phyloP scores from a whole-genome alignment of 2,113 vertebrate genomes.

The Nothocercus julius region DNA sequence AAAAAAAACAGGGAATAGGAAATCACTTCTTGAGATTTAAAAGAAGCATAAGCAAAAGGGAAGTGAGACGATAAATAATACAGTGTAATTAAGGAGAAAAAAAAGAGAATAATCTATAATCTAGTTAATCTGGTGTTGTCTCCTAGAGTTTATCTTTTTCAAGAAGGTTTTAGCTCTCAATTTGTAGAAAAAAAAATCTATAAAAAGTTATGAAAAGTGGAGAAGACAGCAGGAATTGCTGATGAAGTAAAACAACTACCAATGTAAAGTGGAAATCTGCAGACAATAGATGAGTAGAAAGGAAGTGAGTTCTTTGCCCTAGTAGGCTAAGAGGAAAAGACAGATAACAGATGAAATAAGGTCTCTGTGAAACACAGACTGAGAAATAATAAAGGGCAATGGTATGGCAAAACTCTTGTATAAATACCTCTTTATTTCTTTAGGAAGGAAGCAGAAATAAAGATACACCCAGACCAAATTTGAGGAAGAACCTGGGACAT shows the following conservation, averaged over 20 bases:
- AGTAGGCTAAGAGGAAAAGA: slow-evolving; percentile 5
- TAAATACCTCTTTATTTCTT: slow-evolving; percentile 29
- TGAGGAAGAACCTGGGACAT: not conserved
- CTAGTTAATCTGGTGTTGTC: not conserved
- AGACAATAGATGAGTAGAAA: slow-evolving; percentile 15
- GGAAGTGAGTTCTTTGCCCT: slow-evolving; percentile 21
- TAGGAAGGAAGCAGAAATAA: slow-evolving; percentile 38
- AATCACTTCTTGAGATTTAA: not conserved
- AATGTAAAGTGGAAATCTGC: slow-evolving; percentile 14
- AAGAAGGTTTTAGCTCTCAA: not conserved
- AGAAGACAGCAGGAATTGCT: not conserved
- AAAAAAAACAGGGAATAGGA: not conserved
- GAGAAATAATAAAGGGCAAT: not conserved
- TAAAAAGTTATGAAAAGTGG: not conserved
- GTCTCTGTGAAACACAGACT: not conserved
- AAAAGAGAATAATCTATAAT: not conserved
- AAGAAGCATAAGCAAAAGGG: not conserved
- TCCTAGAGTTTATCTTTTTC: not conserved
- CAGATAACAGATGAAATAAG: not conserved
- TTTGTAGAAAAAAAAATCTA: not conserved
- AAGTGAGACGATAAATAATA: not conserved
- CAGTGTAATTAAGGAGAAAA: not conserved
- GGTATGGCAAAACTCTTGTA: slow-evolving; percentile 32
- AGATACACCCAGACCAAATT: not conserved
- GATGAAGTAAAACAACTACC: not conserved